Evolutionary conservation across 2,113 vertebrate genomes (phyloP), one percentile per base, ranked within the genome.

Genomic region (Rynchops niger): DNA sequence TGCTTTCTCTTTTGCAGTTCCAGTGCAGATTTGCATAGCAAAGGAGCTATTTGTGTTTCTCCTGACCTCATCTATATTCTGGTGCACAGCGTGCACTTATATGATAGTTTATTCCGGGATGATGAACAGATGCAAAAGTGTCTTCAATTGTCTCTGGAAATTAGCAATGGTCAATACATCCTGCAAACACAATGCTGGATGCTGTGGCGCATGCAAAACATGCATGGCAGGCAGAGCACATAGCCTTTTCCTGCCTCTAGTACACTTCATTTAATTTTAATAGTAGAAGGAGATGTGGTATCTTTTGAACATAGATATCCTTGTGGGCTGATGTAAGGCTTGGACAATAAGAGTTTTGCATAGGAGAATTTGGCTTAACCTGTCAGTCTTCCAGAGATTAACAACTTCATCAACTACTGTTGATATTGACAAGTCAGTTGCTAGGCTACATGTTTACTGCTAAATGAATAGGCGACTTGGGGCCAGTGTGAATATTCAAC

Each of bases 371-470:
- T 81, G 88, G 84, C 95, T 96, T 96, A 96, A 78, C 49, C 97
- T 98, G 98, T 98, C 98, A 97, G 94, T 97, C 98, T 98, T 84
- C 88, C 86, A 92, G 96, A 98, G 98, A 98, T 98, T 98, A 98
- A 98, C 98, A 98, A 98, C 98, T 98, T 98, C 98, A 98, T 98
- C 97, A 95, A 96, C 97, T 96, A 98, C 97, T 98, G 98, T 98
- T 98, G 98, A 98, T 98, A 98, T 98, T 98, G 98, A 98, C 98
- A 98, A 98, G 96, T 98, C 85, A 63, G 98, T 98, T 98, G 98
- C 98, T 98, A 98, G 97, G 98, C 95, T 97, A 98, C 98, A 80
- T 98, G 97, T 98, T 98, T 98, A 98, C 98, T 74, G 88, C 96
- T 97, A 97, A 97, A 94, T 98, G 98, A 98, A 98, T 98, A 98